phyloP scores from a whole-genome alignment of 2,888 invertebrate genomes.

The Dioctria rufipes region DNA sequence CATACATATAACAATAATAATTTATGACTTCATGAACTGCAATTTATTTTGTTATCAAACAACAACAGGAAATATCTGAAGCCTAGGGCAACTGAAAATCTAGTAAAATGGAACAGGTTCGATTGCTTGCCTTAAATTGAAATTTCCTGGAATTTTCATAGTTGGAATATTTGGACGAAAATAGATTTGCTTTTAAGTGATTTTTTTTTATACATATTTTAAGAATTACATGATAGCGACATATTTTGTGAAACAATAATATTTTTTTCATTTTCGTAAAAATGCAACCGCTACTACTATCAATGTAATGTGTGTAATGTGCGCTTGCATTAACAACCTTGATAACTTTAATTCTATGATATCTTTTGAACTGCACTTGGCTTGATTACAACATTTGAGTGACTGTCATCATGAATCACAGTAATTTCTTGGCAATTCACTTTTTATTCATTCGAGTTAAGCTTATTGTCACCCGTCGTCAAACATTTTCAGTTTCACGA shows the following conservation, averaged over 20 bases:
- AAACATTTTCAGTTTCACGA: too few relatives aligned
- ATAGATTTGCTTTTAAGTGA: conserved; percentile 6
- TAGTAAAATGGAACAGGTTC: conserved; percentile 2
- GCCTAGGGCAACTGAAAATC: conserved; percentile 35
- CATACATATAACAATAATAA: too few relatives aligned
- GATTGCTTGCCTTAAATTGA: background rate
- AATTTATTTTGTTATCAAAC: too few relatives aligned
- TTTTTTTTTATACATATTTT: background rate
- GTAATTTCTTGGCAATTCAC: too few relatives aligned
- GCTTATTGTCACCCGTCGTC: too few relatives aligned
- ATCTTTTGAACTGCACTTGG: too few relatives aligned
- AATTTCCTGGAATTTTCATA: background rate
- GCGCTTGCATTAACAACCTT: background rate
- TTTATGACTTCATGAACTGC: too few relatives aligned
- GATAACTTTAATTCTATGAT: conserved; percentile 15
- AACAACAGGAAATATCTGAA: too few relatives aligned
- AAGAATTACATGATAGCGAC: background rate
- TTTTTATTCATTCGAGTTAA: too few relatives aligned
- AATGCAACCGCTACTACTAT: conserved; percentile 5
- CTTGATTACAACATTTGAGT: too few relatives aligned
- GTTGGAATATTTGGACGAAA: background rate
- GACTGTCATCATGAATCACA: too few relatives aligned
- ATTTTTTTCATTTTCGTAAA: conserved; percentile 10
- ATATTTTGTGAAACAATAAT: conserved; percentile 3
- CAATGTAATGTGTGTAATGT: background rate